Conservation (phyloP, 2,797 vertebrate species). For the Hemibagrus guttatus region DNA sequence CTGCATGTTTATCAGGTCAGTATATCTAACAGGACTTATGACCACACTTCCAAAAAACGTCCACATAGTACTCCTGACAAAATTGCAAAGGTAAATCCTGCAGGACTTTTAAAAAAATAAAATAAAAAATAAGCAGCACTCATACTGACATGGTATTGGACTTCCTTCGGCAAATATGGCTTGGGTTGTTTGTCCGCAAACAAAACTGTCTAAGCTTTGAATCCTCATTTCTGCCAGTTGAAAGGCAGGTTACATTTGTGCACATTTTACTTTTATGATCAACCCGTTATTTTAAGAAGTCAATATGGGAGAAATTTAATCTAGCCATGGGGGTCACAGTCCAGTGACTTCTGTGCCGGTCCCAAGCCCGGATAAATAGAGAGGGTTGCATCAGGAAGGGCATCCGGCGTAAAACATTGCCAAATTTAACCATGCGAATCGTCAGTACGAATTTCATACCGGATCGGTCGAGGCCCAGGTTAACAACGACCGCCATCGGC, state of each 20-base stretch:
- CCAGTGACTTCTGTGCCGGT: too few species aligned
- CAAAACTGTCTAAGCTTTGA: background rate
- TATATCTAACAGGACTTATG: background rate
- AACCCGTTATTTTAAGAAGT: background rate
- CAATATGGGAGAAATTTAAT: too few species aligned
- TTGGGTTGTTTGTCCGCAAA: background rate
- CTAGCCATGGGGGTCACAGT: too few species aligned
- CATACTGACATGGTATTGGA: background rate
- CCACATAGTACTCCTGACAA: background rate
- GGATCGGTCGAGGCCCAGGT: too few species aligned
- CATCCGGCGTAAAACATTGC: too few species aligned
- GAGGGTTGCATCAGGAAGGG: too few species aligned
- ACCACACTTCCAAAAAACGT: background rate
- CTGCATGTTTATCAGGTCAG: background rate
- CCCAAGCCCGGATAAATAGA: too few species aligned
- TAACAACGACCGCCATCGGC: too few species aligned
- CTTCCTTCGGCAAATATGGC: background rate
- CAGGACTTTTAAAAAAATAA: background rate
- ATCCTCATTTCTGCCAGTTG: background rate
- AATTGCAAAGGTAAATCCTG: background rate
- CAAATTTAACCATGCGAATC: too few species aligned
- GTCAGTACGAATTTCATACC: too few species aligned
- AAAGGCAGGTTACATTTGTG: background rate
- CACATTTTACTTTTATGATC: background rate
- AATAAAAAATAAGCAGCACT: background rate